Base-by-base conservation (phyloP, 2,797 vertebrate species). In the Chaetodon trifasciatus region DNA sequence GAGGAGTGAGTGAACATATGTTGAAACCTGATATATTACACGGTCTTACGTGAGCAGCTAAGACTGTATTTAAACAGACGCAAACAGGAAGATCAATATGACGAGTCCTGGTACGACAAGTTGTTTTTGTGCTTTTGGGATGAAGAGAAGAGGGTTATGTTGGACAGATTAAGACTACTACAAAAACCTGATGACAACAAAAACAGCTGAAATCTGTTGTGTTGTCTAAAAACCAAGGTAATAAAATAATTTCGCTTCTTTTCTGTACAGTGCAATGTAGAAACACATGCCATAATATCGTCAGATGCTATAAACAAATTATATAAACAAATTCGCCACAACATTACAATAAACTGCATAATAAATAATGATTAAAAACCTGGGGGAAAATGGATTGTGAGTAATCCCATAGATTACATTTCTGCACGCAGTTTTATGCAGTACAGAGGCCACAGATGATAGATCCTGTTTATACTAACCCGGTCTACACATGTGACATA, bases 1-100 rank as follows among this genome's bases (percentile, higher is more conserved):
- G 23, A 82, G 39, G 37, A 68, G 23, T 10, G 42, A 53, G 35
- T 13, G 56, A 62, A 70, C 66, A 47, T 65, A 16, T 61, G 69
- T 44, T 58, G 73, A 84, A 82, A 90, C 63, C 55, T 47, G 81
- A 82, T 79, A 61, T 32, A 62, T 66, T 76, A 32, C 53, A 16
- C 23, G 42, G 40, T 74, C 63, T 68, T 57, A 64, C 47, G 21
- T 56, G 63, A 62, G 32, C 10, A 49, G 57, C 44, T 2, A 46
- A 56, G 50, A 40, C 10, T 8, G 12, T 74, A 71, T 82, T 85
- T 66, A 42, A 62, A 52, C 24, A 1, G 58, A 3, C 10, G 40
- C 32, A 60, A 55, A 68, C 60, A 61, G 8, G 63, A 64, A 40
- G 70, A 55, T 47, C 55, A 74, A 28, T n/a, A 23, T 50, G 64